Conservation (phyloP, 2,113 vertebrate genomes). For the Varanus komodoensis region DNA sequence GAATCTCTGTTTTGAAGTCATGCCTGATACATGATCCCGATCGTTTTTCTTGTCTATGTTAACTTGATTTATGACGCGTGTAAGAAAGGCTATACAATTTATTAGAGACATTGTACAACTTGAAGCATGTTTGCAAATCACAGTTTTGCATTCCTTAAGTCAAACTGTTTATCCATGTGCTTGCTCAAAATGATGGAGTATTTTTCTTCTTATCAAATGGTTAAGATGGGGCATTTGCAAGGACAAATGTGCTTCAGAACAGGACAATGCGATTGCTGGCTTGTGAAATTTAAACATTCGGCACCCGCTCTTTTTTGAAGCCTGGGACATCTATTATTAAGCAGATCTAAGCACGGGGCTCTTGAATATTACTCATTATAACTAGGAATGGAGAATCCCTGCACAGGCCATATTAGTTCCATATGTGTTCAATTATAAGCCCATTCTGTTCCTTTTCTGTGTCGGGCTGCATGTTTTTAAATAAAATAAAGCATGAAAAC, state of each 20-base stretch:
- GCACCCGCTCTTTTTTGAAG: neutral
- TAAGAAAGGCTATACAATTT: neutral
- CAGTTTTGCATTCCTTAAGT: slow-evolving; percentile 1
- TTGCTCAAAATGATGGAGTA: neutral
- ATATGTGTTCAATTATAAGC: no score
- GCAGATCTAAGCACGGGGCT: neutral
- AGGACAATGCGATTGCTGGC: neutral
- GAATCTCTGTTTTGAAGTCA: neutral
- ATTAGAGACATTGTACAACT: neutral
- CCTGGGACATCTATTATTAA: neutral
- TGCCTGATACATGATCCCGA: neutral
- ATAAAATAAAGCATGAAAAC: no score
- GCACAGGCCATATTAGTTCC: neutral
- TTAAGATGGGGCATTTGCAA: neutral
- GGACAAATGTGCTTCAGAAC: neutral
- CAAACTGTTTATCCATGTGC: neutral
- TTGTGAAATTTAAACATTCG: neutral
- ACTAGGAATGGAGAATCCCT: neutral
- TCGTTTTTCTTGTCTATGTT: neutral
- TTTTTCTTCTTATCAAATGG: neutral
- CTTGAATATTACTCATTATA: neutral
- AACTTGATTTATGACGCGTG: slow-evolving; percentile 26
- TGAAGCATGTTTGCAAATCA: slow-evolving; percentile 3
- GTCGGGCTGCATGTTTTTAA: no score
- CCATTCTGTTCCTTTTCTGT: no score